Evolutionary conservation across 2,888 invertebrate species (phyloP), one percentile per base, ranked within the genome.

Genomic region (Polyommatus iphigenia): DNA sequence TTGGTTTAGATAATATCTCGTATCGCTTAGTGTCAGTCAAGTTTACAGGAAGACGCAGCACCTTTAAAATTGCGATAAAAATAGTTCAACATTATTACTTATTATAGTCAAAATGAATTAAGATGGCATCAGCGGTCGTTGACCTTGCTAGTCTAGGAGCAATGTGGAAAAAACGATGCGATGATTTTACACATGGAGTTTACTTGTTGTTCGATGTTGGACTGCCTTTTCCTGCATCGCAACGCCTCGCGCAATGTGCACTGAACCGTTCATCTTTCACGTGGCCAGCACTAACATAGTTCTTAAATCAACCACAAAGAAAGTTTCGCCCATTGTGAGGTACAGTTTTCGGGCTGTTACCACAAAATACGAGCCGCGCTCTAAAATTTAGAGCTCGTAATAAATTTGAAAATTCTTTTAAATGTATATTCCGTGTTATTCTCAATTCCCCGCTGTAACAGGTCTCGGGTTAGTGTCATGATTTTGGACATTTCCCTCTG

Each of bases 301-400:
- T 67, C 67, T 67, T 67, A 67, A 67, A 67, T 67, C 67, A 67
- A 67, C 67, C 67, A 67, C 29, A 67, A 67, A 2, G 29, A 67
- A 67, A 67, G 67, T 20, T 67, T 67, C 18, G 29, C 15, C 67
- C 67, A 67, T 32, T 67, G 67, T 67, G n/a, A 73, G 73, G 46
- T 41, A 46, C 73, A 46, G 20, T 73, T 73, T 46, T 73, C 73
- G 20, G 18, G 46, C 46, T 73, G 46, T 50, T 46, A 73, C 73
- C 20, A 24, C 46, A 29, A 73, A 46, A 46, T 73, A 46, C 41
- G 73, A 73, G 67, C 72, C 20, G 1, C 24, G 15, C 20, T 18
- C 41, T 46, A 15, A 73, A 73, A 73, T 73, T 73, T 73, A 73
- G n/a, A 73, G 73, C 73, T 73, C 10, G 73, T 73, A 73, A 73